Conservation (phyloP, 2,888 invertebrate genomes). For the Bellardia bayeri region DNA sequence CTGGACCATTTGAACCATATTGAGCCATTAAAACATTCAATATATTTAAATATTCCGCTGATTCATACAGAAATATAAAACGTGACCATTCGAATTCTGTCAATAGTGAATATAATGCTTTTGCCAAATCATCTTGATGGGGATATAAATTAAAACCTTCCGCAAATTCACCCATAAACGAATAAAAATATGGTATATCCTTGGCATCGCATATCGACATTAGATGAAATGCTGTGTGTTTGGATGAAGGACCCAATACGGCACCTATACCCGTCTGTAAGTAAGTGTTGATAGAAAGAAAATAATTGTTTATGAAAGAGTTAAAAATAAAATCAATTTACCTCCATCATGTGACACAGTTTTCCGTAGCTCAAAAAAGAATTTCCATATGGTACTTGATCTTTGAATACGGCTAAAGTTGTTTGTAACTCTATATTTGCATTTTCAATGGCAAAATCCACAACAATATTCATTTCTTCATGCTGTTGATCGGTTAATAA, state of each 20-base stretch:
- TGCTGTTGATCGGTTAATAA: constrained; percentile 81
- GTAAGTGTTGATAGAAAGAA: not conserved
- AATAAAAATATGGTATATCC: constrained; percentile 94
- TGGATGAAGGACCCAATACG: constrained; percentile 92
- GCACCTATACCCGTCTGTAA: constrained; percentile 89
- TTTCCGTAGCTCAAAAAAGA: constrained; percentile 85
- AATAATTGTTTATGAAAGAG: no score
- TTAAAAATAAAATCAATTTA: constrained; percentile 74
- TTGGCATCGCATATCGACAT: constrained; percentile 92
- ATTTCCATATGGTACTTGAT: constrained; percentile 85
- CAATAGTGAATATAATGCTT: constrained; percentile 89
- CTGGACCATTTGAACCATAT: constrained; percentile 85
- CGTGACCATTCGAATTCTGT: constrained; percentile 91
- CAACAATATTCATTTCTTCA: constrained; percentile 79
- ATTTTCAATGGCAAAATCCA: constrained; percentile 81
- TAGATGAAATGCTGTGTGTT: constrained; percentile 89
- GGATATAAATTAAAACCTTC: constrained; percentile 90
- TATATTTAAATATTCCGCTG: constrained; percentile 87
- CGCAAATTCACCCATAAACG: constrained; percentile 88
- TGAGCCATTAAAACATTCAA: constrained; percentile 90
- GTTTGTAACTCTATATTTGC: constrained; percentile 78
- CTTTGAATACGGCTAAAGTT: constrained; percentile 73
- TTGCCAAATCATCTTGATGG: constrained; percentile 87
- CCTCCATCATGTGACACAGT: constrained; percentile 86
- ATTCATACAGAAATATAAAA: constrained; percentile 89